Evolutionary conservation across 2,888 invertebrate genomes (phyloP).

Genomic region (Epirrita christyi): DNA sequence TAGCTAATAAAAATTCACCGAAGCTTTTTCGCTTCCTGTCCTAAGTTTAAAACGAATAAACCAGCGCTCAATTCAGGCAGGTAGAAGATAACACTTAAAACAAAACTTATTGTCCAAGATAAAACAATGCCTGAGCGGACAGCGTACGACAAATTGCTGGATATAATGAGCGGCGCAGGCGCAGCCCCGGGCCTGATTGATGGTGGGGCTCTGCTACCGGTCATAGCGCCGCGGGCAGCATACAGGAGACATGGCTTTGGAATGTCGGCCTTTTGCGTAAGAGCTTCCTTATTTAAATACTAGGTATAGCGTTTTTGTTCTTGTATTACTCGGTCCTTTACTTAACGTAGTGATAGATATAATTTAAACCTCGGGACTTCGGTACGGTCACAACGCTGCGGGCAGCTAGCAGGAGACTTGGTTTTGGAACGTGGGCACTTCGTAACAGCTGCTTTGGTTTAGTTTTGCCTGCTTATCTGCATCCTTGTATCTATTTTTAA

Average conservation of each 20-base stretch:
- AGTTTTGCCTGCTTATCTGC: too few species aligned
- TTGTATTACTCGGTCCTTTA: too few species aligned
- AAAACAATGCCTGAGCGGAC: not conserved
- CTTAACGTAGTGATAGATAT: too few species aligned
- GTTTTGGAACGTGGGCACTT: too few species aligned
- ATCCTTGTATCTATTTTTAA: too few species aligned
- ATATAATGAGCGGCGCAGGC: conserved; percentile 10
- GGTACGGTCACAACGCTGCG: too few species aligned
- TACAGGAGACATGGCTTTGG: not conserved
- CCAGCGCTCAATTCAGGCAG: not conserved
- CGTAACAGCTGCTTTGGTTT: too few species aligned
- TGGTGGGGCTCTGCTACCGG: conserved; percentile 5
- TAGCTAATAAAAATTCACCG: not conserved
- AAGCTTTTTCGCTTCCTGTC: not conserved
- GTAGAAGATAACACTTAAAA: not conserved
- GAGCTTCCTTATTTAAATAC: conserved; percentile 1
- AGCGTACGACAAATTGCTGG: conserved; percentile 4
- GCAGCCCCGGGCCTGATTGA: conserved; percentile 6
- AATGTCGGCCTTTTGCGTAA: conserved; percentile 1
- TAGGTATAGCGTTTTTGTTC: not conserved
- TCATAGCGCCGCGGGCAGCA: conserved; percentile 1
- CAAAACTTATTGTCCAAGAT: not conserved
- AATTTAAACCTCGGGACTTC: too few species aligned
- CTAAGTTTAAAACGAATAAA: not conserved
- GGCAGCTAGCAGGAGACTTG: too few species aligned